Base-by-base conservation (phyloP, 2,888 invertebrate genomes). In the Drosophila incognita region DNA sequence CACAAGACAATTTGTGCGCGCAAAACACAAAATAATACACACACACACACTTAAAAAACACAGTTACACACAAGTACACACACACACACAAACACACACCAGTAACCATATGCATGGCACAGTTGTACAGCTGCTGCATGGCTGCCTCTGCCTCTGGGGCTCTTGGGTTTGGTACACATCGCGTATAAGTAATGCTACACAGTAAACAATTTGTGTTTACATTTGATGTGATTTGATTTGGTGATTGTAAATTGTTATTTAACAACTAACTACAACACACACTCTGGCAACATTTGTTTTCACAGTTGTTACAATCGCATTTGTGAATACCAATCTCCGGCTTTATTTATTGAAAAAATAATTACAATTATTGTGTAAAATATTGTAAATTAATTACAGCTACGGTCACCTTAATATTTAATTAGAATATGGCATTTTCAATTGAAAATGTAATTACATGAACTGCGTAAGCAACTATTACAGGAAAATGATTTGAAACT, bases 1-100 rank as follows among this genome's bases (percentile, higher is more conserved):
- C 87, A 87, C 90, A 87, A 90, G 87, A 90, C 90, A 87, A 87
- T 87, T 87, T 87, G 87, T 87, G 87, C 82, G 90, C 89, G 87
- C 87, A 90, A 84, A 87, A 90, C 76, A 87, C 82, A 87, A 87
- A 90, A 87, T 87, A 90, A 89, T 89, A 84, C 83, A 90, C 87
- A 83, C 60, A 72, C 54, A 29, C 4, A 29, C 11, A 74, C 21
- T 53, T 21, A 52, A 42, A n/a, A n/a, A 5, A 65, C 15, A 46
- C 42, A 51, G 36, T 42, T 35, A 69, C 18, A 29, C 6, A 58
- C 42, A 31, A 48, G 31, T 10, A 51, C 27, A 27, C 21, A 52
- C 13, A 49, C 27, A 52, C n/a, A 52, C 57, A 72, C 38, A 48
- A 38, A 71, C 66, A 69, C 58, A 57, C 31, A 79, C 67, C 49